Conservation (phyloP, 2,888 invertebrate species). For the Pteria penguin region DNA sequence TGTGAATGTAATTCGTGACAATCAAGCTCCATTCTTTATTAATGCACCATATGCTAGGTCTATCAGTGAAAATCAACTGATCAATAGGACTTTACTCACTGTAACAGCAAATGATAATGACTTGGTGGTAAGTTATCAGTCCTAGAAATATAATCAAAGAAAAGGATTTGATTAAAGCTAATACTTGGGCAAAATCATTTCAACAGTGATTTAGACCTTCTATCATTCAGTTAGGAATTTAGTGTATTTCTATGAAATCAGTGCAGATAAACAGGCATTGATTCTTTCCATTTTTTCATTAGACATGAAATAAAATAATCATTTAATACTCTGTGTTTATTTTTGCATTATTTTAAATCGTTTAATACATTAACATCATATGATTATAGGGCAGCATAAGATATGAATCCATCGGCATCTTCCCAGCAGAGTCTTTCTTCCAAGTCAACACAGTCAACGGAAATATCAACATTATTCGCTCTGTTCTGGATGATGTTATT, state of each 20-base stretch:
- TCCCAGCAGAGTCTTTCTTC: conserved; percentile 74
- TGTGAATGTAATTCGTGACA: conserved; percentile 62
- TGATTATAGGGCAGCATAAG: conserved; percentile 65
- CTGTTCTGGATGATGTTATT: conserved; percentile 66
- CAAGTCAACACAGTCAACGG: conserved; percentile 58
- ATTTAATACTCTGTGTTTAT: no score
- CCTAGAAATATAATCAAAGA: no score
- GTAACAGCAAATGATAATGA: conserved; percentile 56
- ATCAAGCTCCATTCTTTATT: conserved; percentile 56
- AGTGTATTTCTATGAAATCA: no score
- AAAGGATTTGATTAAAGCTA: no score
- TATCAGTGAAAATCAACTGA: conserved; percentile 62
- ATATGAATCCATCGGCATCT: conserved; percentile 69
- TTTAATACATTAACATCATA: no score
- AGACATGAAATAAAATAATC: no score
- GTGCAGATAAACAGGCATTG: no score
- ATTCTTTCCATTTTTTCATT: no score
- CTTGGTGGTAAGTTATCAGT: conserved; percentile 44
- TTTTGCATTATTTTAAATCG: no score
- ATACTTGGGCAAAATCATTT: no score
- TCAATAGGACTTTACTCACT: conserved; percentile 52
- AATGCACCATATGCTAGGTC: conserved; percentile 55
- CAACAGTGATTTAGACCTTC: no score
- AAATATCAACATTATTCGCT: conserved; percentile 57
- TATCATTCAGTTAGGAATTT: no score